Conservation (phyloP, 2,888 invertebrate genomes). For the Rhogogaster chlorosoma region DNA sequence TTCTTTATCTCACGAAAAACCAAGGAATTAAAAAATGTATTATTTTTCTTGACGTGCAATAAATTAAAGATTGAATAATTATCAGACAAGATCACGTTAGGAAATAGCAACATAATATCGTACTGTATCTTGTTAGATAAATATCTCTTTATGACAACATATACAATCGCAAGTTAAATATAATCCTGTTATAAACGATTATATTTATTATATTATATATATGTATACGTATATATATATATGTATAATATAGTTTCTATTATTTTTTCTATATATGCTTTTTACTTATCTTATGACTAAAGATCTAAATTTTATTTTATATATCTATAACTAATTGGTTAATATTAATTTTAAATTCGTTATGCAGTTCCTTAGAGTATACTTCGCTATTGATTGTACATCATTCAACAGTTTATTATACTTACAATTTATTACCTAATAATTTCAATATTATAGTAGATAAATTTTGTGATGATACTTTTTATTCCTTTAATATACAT, state of each 20-base stretch:
- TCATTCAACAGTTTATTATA: background rate
- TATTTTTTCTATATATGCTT: background rate
- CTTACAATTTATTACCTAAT: background rate
- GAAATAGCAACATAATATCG: background rate
- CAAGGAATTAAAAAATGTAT: background rate
- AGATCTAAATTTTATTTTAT: background rate
- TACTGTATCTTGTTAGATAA: background rate
- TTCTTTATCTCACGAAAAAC: background rate
- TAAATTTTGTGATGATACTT: background rate
- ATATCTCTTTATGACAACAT: background rate
- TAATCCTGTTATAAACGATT: background rate
- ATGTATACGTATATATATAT: too few species aligned
- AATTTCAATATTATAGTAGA: background rate
- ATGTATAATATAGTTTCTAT: too few species aligned
- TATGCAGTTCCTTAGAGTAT: background rate
- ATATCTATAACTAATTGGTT: too few species aligned
- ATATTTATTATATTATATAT: background rate
- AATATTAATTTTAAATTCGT: background rate
- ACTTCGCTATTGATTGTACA: background rate
- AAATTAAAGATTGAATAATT: background rate
- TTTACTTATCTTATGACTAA: background rate
- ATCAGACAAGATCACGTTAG: background rate
- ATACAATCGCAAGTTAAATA: background rate
- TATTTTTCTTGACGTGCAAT: background rate
- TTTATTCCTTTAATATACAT: slow-evolving; percentile 7